phyloP scores from a whole-genome alignment of 2,888 invertebrate genomes.

The Reticulitermes lucifugus region DNA sequence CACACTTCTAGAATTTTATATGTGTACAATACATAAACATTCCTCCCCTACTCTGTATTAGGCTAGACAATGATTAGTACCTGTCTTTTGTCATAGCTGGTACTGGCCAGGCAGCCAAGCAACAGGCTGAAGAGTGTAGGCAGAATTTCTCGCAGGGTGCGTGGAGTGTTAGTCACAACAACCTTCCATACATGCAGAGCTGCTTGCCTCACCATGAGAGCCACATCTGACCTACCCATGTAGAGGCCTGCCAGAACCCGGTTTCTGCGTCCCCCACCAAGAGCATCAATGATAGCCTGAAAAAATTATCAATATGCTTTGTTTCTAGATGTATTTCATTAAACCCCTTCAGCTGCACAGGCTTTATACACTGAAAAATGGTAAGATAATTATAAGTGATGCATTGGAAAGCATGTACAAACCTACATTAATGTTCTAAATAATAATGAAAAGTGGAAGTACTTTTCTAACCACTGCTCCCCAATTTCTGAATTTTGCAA shows the following conservation, averaged over 20 bases:
- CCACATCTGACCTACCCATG: conserved; percentile 97
- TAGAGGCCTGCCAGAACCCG: conserved; percentile 94
- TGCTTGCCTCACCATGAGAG: conserved; percentile 96
- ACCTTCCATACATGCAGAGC: conserved; percentile 99
- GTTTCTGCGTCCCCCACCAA: conserved; percentile 92
- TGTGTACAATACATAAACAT: no score
- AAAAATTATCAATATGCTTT: conserved; percentile 37
- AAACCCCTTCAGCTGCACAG: no score
- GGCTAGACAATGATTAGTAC: conserved; percentile 58
- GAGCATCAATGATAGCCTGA: conserved; percentile 86
- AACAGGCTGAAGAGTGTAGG: conserved; percentile 93
- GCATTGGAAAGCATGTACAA: no score
- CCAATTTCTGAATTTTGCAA: no score
- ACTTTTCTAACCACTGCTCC: no score
- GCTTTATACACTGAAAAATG: no score
- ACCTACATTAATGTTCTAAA: no score
- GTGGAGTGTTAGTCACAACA: conserved; percentile 97
- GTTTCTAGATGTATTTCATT: no score
- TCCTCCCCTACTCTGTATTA: no score
- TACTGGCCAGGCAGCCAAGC: conserved; percentile 94
- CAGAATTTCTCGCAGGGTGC: conserved; percentile 95
- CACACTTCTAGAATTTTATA: no score
- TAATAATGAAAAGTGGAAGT: no score
- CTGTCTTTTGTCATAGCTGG: conserved; percentile 95
- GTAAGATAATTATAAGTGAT: no score